Conservation (phyloP, 1,140 invertebrate genomes). For the Copidosoma floridanum region DNA sequence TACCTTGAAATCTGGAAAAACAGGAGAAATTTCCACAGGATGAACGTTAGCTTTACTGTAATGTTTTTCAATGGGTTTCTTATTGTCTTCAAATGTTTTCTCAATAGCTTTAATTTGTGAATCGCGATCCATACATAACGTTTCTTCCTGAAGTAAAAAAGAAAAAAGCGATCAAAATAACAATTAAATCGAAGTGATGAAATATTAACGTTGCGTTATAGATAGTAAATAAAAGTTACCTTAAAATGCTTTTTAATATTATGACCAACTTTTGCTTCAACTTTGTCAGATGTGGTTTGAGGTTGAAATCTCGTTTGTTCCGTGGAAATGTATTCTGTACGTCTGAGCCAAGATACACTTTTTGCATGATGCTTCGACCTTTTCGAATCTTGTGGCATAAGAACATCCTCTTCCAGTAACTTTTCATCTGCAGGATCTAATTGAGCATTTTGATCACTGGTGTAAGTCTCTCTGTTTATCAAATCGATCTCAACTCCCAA, state of each 20-base stretch:
- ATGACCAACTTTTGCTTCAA: too few relatives aligned
- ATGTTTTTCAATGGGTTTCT: conserved; percentile 83
- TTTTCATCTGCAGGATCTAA: conserved; percentile 89
- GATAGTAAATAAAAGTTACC: conserved; percentile 34
- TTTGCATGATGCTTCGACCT: conserved; percentile 86
- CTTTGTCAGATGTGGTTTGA: conserved; percentile 92
- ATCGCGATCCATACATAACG: conserved; percentile 92
- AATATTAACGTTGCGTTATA: conserved; percentile 3
- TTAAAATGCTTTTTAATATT: too few relatives aligned
- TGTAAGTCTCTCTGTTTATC: conserved; percentile 91
- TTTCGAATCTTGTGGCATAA: conserved; percentile 84
- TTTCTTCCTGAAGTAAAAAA: conserved; percentile 68
- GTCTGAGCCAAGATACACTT: conserved; percentile 92
- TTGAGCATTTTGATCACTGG: conserved; percentile 67
- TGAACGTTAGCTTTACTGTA: conserved; percentile 92
- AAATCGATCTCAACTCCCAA: conserved; percentile 94
- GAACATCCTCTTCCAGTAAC: conserved; percentile 87
- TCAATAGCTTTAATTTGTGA: conserved; percentile 97
- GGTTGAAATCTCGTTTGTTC: conserved; percentile 96
- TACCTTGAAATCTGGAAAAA: too few relatives aligned
- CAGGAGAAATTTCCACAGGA: conserved; percentile 81
- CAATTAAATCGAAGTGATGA: too few relatives aligned
- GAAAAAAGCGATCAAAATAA: neutral
- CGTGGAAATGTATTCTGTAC: conserved; percentile 98
- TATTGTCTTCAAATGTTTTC: conserved; percentile 94